These are phyloP conservation scores for Lepilemur septentrionalis DNA, from an alignment of 2,797 vertebrate genomes.

Conservation along the genomic window DNA sequence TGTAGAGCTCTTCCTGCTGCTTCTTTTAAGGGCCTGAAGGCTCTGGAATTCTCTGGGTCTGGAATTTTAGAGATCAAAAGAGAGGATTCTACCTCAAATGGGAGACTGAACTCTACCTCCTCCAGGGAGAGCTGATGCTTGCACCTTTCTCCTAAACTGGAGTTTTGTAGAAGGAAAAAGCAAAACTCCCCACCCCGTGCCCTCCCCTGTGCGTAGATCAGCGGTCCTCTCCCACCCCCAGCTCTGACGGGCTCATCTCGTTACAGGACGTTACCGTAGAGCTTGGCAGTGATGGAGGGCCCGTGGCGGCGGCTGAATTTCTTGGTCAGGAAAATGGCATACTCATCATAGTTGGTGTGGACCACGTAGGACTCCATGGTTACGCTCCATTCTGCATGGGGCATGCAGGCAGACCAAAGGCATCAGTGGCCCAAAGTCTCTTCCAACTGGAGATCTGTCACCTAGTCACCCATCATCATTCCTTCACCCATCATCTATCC, in stretches of 20 bases:
- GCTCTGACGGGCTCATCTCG: not conserved
- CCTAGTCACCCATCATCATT: not conserved
- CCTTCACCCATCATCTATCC: not conserved
- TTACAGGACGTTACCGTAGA: constrained; percentile 88
- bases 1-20: not conserved
- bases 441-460: not conserved
- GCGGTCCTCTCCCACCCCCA: not conserved
- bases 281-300: constrained; percentile 84
- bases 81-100: not conserved
- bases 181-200: not conserved
- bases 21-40: fast-evolving
- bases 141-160: not conserved
- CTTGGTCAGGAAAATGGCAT: constrained; percentile 88
- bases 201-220: not conserved
- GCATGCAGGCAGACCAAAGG: not conserved
- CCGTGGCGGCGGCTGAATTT: constrained; percentile 82
- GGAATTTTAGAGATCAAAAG: not conserved
- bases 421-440: not conserved
- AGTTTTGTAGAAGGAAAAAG: not conserved
- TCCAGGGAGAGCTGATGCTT: not conserved
- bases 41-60: not conserved
- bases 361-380: constrained; percentile 89
- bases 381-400: constrained; percentile 84
- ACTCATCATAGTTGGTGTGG: constrained; percentile 93
- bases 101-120: not conserved